A percentile compares a stretch with the other conserved stretches of the same genome.
phyloP scores from a whole-genome alignment of 2,797 vertebrate genomes.

The Acipenser transmontanus region DNA sequence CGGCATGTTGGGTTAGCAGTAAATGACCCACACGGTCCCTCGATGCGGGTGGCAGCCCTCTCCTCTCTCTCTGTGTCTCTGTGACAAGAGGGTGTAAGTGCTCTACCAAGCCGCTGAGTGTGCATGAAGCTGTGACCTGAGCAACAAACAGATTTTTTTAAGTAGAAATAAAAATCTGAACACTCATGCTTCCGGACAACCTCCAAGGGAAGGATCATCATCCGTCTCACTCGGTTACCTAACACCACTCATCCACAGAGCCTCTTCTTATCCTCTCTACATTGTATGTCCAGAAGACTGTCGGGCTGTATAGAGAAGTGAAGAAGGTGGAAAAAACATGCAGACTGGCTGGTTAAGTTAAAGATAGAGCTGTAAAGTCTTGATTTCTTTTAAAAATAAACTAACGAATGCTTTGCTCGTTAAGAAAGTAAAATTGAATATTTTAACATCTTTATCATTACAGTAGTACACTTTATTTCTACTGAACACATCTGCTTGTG shows the following conservation, averaged over 20 bases:
- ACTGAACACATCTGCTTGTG: constrained; percentile 54
- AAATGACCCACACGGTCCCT: constrained; percentile 39
- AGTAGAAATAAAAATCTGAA: constrained; percentile 52
- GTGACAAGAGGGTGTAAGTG: constrained; percentile 69
- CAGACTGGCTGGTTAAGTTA: constrained; percentile 56
- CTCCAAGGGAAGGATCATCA: constrained; percentile 56
- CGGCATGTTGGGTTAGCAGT: constrained; percentile 75
- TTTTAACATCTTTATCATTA: constrained; percentile 56
- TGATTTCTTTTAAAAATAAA: constrained; percentile 10
- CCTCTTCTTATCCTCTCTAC: constrained; percentile 58
- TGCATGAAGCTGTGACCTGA: constrained; percentile 55
- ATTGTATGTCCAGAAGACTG: constrained; percentile 53
- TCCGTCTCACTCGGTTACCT: constrained; percentile 57
- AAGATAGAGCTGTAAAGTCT: constrained; percentile 50
- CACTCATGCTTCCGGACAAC: constrained; percentile 32
- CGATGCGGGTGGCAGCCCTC: constrained; percentile 74
- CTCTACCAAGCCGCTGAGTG: constrained; percentile 68
- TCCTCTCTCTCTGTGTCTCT: constrained; percentile 63
- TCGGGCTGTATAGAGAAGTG: constrained; percentile 38
- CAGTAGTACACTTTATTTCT: constrained; percentile 64
- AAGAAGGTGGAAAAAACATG: constrained; percentile 55
- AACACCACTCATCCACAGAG: constrained; percentile 38
- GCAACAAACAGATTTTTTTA: constrained; percentile 47
- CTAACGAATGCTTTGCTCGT: constrained; percentile 67
- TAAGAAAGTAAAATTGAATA: constrained; percentile 67